phyloP scores from a whole-genome alignment of 1,140 invertebrate species.

The Aphelenchoides fujianensis region DNA sequence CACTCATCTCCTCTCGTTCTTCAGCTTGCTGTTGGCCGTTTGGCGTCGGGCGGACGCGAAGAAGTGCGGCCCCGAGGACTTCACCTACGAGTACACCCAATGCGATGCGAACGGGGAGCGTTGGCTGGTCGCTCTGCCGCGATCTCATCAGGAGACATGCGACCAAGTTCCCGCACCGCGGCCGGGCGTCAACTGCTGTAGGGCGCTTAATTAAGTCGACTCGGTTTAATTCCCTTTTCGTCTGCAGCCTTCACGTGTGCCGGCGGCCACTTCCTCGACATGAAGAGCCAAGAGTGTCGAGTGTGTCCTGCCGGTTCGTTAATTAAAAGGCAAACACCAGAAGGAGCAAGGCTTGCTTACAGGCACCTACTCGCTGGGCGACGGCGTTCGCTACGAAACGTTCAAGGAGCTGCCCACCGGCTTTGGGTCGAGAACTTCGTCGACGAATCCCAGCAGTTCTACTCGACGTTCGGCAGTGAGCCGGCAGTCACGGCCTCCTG shows the following conservation, averaged over 20 bases:
- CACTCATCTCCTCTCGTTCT: no score
- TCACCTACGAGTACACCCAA: conserved; percentile 53
- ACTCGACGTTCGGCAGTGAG: not conserved
- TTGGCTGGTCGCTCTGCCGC: conserved; percentile 54
- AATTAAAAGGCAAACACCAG: not conserved
- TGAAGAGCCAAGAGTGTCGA: conserved; percentile 54
- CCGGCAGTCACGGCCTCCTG: conserved; percentile 10
- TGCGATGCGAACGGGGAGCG: conserved; percentile 51
- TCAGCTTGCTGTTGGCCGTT: no score
- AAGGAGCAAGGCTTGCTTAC: not conserved
- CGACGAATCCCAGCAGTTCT: conserved; percentile 36
- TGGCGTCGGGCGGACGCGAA: not conserved
- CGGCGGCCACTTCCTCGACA: conserved; percentile 54
- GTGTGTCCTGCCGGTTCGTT: conserved; percentile 51
- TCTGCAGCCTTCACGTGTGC: conserved; percentile 51
- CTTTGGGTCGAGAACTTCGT: conserved; percentile 51
- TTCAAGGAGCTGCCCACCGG: conserved; percentile 49
- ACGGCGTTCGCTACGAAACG: conserved; percentile 57
- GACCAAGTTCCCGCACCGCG: conserved; percentile 49
- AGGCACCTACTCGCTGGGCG: conserved; percentile 57
- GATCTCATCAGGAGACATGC: conserved; percentile 42
- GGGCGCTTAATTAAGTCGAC: conserved; percentile 27
- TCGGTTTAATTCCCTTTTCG: conserved; percentile 16
- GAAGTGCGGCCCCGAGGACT: conserved; percentile 31
- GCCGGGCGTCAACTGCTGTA: conserved; percentile 54